A percentile compares a stretch with the other conserved stretches of the same genome.
Evolutionary conservation across 1,140 invertebrate species (phyloP).

Genomic region (Apis dorsata): DNA sequence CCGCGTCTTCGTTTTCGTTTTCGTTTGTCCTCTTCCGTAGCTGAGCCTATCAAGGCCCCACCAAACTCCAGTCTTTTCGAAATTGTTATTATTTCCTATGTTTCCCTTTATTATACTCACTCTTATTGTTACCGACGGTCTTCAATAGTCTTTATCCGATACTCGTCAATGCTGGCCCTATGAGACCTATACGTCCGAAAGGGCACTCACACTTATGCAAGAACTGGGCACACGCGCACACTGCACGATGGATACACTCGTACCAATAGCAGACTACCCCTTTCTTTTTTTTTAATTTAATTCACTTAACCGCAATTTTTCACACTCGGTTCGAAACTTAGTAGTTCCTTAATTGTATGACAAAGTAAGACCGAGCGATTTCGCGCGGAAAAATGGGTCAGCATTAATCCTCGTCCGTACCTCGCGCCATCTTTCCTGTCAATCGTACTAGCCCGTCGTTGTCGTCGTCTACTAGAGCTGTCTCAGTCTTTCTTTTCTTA

Average conservation of each 20-base stretch:
- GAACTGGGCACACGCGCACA: slow-evolving; percentile 37
- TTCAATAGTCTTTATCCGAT: too few relatives aligned
- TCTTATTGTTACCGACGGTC: background rate
- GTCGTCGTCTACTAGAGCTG: slow-evolving; percentile 35
- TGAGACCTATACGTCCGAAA: background rate
- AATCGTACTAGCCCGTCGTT: slow-evolving; percentile 62
- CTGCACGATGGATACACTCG: slow-evolving; percentile 19
- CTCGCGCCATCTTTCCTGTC: slow-evolving; percentile 74
- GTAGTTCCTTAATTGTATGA: slow-evolving; percentile 39
- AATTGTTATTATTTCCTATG: slow-evolving; percentile 48
- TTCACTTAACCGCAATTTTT: slow-evolving; percentile 6
- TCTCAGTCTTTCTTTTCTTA: slow-evolving; percentile 24
- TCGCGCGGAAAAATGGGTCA: slow-evolving; percentile 71
- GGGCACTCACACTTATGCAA: slow-evolving; percentile 45
- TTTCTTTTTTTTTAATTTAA: slow-evolving; percentile 1
- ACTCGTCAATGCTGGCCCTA: slow-evolving; percentile 12
- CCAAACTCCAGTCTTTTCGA: slow-evolving; percentile 35
- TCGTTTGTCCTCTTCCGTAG: slow-evolving; percentile 30
- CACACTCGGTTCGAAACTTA: slow-evolving; percentile 33
- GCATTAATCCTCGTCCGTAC: slow-evolving; percentile 70
- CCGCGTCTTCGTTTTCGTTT: slow-evolving; percentile 65
- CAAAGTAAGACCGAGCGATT: slow-evolving; percentile 47
- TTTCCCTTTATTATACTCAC: background rate
- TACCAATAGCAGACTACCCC: background rate
- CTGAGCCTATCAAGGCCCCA: slow-evolving; percentile 51